Evolutionary conservation across 2,797 vertebrate species (phyloP), one percentile per base, ranked within the genome.

Genomic region (Yasuhikotakia modesta): DNA sequence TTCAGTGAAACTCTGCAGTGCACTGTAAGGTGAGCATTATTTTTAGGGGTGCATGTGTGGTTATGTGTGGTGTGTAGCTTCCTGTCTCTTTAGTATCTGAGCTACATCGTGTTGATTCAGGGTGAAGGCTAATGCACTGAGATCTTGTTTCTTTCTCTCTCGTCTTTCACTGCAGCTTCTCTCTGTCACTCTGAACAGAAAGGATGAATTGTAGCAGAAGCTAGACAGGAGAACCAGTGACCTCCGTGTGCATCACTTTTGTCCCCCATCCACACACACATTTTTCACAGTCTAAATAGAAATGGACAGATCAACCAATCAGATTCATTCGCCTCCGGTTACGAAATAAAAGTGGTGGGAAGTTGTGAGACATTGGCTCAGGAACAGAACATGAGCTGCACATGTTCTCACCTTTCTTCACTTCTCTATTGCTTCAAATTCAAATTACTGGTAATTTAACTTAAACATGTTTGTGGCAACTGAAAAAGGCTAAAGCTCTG

Each of bases 271-370:
- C 57, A 14, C 53, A 57, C 69, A 61, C 22, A 67, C 39, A 58
- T 16, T n/a, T 45, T 52, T 74, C 70, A 79, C 63, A 52, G 67
- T 61, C 30, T 58, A 50, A 66, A 65, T 79, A 79, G 76, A 48
- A 79, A 76, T 75, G 81, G 61, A 69, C 81, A 79, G 72, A 63
- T 19, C 24, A 17, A 63, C 30, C 48, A 70, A 76, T 76, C 79
- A 63, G 22, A 79, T 53, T 21, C 24, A 70, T 71, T 48, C 76
- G 14, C 64, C 52, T 79, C 66, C 52, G 16, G 53, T 61, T 73
- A 69, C 21, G 27, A 24, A 22, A 75, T 53, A 19, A 64, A 67
- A 55, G 17, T 12, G 45, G 32, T 52, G 32, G 19, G 48, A 65
- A 39, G 48, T 43, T 16, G 16, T 16, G 16, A 55, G 21, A 27